Percentiles rank a stretch among this genome's conserved stretches.
These are phyloP conservation scores for Zonotrichia albicollis DNA, from an alignment of 2,797 vertebrate genomes.

Conservation along the genomic window DNA sequence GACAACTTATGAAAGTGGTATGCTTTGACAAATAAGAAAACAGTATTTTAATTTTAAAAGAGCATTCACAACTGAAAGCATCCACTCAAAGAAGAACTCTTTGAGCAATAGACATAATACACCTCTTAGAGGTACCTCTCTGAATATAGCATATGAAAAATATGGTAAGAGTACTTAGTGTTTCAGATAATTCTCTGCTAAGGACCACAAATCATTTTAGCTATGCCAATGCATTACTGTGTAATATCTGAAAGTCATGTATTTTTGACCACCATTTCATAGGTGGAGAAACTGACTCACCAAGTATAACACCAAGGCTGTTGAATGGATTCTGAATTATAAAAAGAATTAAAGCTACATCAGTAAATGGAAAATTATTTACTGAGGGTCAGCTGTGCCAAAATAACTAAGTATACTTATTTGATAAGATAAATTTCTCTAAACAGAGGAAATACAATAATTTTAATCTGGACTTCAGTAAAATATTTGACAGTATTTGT, in stretches of 20 bases:
- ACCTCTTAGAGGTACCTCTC: background rate
- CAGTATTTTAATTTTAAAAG: background rate
- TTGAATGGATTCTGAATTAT: background rate
- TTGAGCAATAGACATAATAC: background rate
- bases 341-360: background rate
- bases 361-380: background rate
- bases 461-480: background rate
- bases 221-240: background rate
- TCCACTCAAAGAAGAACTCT: background rate
- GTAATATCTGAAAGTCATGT: background rate
- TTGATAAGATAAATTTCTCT: background rate
- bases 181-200: background rate
- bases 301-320: background rate
- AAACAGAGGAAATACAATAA: background rate
- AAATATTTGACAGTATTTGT: background rate
- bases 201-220: background rate
- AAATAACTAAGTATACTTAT: background rate
- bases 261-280: background rate
- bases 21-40: conserved; percentile 10
- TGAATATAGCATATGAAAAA: background rate
- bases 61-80: background rate
- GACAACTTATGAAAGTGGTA: conserved; percentile 4
- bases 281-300: background rate
- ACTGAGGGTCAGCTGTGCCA: background rate
- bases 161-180: background rate